These are phyloP conservation scores for Cyclopterus lumpus DNA, from an alignment of 2,797 vertebrate species.

Conservation along the genomic window DNA sequence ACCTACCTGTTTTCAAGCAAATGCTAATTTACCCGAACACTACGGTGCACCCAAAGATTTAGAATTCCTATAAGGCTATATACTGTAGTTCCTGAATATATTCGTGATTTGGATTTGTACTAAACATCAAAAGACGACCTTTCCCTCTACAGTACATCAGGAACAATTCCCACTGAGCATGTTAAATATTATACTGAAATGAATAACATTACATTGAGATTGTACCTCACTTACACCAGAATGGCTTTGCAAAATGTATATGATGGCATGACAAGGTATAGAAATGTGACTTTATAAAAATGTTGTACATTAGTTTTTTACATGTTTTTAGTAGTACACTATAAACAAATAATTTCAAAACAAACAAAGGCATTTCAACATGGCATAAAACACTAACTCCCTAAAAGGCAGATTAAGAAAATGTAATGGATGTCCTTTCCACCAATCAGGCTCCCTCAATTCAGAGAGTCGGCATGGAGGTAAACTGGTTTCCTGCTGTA, in stretches of 20 bases:
- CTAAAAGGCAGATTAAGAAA: background rate
- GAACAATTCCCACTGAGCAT: background rate
- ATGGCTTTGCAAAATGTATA: background rate
- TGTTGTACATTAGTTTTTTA: background rate
- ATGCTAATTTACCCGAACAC: background rate
- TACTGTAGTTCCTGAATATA: background rate
- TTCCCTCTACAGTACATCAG: background rate
- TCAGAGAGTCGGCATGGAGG: conserved; percentile 81
- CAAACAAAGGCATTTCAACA: background rate
- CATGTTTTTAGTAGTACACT: background rate
- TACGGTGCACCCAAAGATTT: background rate
- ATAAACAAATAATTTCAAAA: background rate
- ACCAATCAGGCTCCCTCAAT: conserved; percentile 80
- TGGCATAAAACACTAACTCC: background rate
- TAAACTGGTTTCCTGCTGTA: conserved; percentile 71
- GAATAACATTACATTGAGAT: background rate
- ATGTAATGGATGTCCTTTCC: conserved; percentile 12
- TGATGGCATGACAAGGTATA: background rate
- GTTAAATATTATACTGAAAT: background rate
- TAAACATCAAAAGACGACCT: background rate
- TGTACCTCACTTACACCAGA: background rate
- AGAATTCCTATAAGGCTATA: background rate
- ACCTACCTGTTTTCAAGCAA: background rate
- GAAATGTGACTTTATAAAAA: background rate
- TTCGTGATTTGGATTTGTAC: background rate